Evolutionary conservation across 2,888 invertebrate species (phyloP).

Genomic region (Thera obeliscata): DNA sequence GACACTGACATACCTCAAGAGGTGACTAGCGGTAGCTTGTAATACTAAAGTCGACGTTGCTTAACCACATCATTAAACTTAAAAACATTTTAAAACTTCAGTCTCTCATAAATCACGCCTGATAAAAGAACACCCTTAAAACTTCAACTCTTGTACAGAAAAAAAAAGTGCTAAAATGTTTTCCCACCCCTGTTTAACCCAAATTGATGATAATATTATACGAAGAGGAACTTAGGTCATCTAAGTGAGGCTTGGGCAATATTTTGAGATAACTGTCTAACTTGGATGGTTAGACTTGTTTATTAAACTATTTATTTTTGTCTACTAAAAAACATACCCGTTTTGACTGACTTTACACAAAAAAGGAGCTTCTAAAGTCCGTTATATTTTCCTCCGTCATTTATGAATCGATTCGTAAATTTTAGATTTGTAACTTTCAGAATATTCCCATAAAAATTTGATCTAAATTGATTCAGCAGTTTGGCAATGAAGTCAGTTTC

Average conservation of each 20-base stretch:
- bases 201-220: constrained; percentile 38
- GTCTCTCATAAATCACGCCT: constrained; percentile 23
- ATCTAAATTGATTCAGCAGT: no score
- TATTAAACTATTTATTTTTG: constrained; percentile 12
- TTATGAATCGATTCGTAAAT: no score
- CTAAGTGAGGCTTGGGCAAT: constrained; percentile 45
- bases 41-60: no score
- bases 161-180: constrained; percentile 20
- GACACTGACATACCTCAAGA: no score
- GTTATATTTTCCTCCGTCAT: no score
- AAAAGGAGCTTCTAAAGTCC: no score
- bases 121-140: constrained; percentile 26
- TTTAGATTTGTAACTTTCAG: no score
- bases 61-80: background rate
- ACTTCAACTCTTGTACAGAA: constrained; percentile 21
- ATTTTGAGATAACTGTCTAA: constrained; percentile 62
- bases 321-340: no score
- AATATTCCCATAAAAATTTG: no score
- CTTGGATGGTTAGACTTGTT: constrained; percentile 44
- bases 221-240: constrained; percentile 30
- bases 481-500: no score
- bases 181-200: constrained; percentile 16
- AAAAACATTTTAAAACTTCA: background rate
- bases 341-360: no score
- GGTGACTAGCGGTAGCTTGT: no score